These are phyloP conservation scores for Gnatocerus cornutus DNA, from an alignment of 2,888 invertebrate genomes.

Conservation along the genomic window DNA sequence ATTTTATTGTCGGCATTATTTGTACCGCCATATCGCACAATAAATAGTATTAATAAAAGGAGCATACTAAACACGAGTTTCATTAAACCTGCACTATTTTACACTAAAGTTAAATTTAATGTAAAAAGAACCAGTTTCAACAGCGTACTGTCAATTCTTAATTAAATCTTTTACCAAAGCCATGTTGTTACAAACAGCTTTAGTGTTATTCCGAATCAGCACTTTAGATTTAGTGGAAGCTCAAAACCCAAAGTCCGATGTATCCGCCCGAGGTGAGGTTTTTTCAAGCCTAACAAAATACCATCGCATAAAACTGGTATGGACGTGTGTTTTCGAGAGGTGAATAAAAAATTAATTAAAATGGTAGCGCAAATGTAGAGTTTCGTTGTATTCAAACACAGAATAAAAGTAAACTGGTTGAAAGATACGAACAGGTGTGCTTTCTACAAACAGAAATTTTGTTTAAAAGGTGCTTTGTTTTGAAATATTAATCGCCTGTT, in stretches of 20 bases:
- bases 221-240: conserved; percentile 6
- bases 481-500: no score
- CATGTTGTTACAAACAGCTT: neutral
- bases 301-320: conserved; percentile 4
- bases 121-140: no score
- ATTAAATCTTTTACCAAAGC: neutral
- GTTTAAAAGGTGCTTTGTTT: no score
- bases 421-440: neutral
- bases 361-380: neutral
- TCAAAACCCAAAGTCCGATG: neutral
- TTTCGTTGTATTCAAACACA: neutral
- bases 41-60: no score
- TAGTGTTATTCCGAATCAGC: conserved; percentile 1
- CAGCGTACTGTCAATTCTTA: neutral
- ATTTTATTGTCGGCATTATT: no score
- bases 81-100: no score
- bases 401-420: conserved; percentile 6
- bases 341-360: conserved; percentile 11
- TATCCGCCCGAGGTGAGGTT: conserved; percentile 6
- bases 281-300: conserved; percentile 13
- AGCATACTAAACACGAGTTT: no score
- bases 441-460: neutral
- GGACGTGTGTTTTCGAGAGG: conserved; percentile 2
- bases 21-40: no score
- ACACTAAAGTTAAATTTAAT: no score